Conservation (phyloP, 1,140 invertebrate species). For the Nephila pilipes region DNA sequence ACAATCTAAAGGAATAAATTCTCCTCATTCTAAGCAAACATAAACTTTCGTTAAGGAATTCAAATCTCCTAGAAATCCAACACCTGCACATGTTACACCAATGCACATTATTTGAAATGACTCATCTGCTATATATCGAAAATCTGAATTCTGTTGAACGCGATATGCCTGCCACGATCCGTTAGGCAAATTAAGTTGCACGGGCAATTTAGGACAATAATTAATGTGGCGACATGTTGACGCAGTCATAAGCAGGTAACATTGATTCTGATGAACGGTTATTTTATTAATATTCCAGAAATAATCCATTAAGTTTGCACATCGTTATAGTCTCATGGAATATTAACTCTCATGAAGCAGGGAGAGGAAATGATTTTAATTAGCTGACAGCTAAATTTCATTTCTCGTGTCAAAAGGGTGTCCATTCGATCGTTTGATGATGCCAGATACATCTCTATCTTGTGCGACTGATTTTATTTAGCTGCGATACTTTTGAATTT, state of each 20-base stretch:
- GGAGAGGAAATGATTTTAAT: constrained; percentile 48
- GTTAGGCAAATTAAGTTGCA: constrained; percentile 59
- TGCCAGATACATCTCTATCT: neutral
- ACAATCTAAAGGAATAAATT: too few relatives aligned
- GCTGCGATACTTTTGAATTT: neutral
- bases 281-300: constrained; percentile 47
- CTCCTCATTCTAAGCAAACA: neutral
- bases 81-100: neutral
- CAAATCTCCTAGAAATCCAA: neutral
- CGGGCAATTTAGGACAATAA: constrained; percentile 60
- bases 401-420: constrained; percentile 3
- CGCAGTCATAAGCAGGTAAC: constrained; percentile 24
- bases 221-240: constrained; percentile 43
- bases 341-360: constrained; percentile 6
- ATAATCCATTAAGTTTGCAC: constrained; percentile 30
- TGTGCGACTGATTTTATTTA: neutral
- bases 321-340: constrained; percentile 36
- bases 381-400: constrained; percentile 50
- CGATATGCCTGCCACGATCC: constrained; percentile 34
- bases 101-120: neutral
- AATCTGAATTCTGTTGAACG: constrained; percentile 8
- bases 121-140: neutral
- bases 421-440: neutral
- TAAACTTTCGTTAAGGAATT: neutral
- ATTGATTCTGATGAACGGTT: constrained; percentile 32